These are phyloP conservation scores for Prorops nasuta DNA, from an alignment of 1,140 invertebrate species.

Conservation along the genomic window DNA sequence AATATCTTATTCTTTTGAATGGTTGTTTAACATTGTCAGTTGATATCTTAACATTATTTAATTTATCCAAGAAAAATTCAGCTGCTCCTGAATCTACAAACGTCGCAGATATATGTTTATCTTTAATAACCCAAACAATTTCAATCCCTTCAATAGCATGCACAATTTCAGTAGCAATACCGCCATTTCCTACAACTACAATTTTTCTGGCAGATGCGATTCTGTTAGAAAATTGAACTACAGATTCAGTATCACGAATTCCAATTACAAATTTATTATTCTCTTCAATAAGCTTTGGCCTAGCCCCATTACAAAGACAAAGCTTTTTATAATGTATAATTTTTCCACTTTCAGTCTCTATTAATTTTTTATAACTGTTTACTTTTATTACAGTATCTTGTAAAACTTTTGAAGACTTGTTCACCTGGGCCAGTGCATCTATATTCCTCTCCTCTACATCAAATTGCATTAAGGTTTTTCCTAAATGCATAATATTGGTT, in stretches of 20 bases:
- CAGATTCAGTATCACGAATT: constrained; percentile 95
- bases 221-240: constrained; percentile 73
- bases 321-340: constrained; percentile 75
- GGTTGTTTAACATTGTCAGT: constrained; percentile 26
- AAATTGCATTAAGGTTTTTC: constrained; percentile 80
- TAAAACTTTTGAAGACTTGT: constrained; percentile 65
- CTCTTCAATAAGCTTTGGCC: constrained; percentile 73
- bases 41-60: constrained; percentile 37
- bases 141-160: constrained; percentile 82
- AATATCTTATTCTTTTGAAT: constrained; percentile 70
- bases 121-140: constrained; percentile 91
- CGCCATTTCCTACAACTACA: constrained; percentile 92
- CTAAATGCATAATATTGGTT: constrained; percentile 77
- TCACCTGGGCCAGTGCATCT: constrained; percentile 58
- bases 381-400: constrained; percentile 63
- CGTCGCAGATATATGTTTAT: constrained; percentile 86
- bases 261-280: constrained; percentile 73
- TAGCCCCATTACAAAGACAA: constrained; percentile 88
- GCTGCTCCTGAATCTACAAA: constrained; percentile 96
- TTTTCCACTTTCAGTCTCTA: constrained; percentile 52
- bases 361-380: constrained; percentile 57
- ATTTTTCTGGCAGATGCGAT: constrained; percentile 70
- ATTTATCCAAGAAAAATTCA: constrained; percentile 78
- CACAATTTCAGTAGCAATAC: constrained; percentile 94
- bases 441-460: constrained; percentile 76